These are phyloP conservation scores for Ursus arctos DNA, from an alignment of 2,113 vertebrate genomes.

Conservation along the genomic window DNA sequence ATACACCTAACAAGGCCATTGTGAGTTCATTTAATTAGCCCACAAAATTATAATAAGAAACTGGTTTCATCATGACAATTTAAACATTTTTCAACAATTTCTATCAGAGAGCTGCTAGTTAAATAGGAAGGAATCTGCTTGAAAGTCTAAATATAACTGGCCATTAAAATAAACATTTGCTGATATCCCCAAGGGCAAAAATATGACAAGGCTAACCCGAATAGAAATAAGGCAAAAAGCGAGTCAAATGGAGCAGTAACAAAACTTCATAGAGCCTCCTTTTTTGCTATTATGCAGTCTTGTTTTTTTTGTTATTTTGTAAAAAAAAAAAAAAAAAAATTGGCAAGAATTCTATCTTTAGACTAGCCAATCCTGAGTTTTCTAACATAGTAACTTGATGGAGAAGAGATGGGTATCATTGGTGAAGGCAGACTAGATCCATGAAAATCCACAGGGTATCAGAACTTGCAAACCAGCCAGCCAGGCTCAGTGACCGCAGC, in stretches of 20 bases:
- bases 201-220: neutral
- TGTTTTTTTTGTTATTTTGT: neutral
- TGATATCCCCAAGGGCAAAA: constrained; percentile 3
- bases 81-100: constrained; percentile 17
- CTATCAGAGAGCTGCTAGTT: constrained; percentile 5
- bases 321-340: neutral
- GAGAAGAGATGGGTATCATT: neutral
- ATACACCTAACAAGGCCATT: constrained; percentile 61
- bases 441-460: neutral
- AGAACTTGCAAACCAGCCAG: neutral
- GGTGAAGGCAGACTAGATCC: neutral
- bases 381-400: neutral
- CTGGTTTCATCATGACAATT: constrained; percentile 27
- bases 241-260: neutral
- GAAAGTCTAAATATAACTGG: constrained; percentile 27
- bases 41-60: neutral
- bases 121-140: neutral
- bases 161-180: constrained; percentile 31
- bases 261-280: neutral
- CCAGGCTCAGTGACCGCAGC: neutral
- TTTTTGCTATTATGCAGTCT: neutral
- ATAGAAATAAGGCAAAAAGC: constrained; percentile 32
- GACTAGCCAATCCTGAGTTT: neutral
- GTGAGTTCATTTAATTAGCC: constrained; percentile 59
- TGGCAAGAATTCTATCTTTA: neutral